These are phyloP conservation scores for Artemia sinica DNA, from an alignment of 2,888 invertebrate genomes.

Conservation along the genomic window DNA sequence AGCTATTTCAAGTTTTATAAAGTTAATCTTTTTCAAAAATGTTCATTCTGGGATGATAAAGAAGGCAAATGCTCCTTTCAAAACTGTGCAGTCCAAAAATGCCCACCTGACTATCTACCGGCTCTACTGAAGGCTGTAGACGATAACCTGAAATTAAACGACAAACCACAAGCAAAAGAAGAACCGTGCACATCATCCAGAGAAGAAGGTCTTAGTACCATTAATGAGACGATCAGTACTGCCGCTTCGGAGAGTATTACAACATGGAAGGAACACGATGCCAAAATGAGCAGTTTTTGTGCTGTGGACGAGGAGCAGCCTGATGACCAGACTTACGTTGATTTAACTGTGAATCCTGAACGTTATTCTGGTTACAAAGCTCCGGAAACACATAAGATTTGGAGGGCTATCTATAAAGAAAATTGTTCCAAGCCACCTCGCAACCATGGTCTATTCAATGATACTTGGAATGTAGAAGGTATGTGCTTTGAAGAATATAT, in stretches of 20 bases:
- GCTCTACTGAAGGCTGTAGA: conserved; percentile 49
- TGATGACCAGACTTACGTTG: conserved; percentile 68
- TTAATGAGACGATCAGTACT: conserved; percentile 75
- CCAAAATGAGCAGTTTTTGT: conserved; percentile 84
- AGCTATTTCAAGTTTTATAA: conserved; percentile 89
- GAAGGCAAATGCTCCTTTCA: conserved; percentile 78
- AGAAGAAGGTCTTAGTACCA: conserved; percentile 53
- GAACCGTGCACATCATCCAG: conserved; percentile 44
- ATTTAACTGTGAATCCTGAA: conserved; percentile 86
- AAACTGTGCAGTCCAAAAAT: conserved; percentile 76
- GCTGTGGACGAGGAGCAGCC: conserved; percentile 51
- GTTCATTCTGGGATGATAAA: conserved; percentile 81
- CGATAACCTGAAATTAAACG: too few species aligned
- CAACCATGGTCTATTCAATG: conserved; percentile 35
- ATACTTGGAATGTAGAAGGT: conserved; percentile 36
- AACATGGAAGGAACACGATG: conserved; percentile 81
- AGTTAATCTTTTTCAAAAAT: conserved; percentile 47
- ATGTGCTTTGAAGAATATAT: conserved; percentile 91
- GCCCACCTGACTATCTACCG: conserved; percentile 65
- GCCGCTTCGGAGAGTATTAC: conserved; percentile 71
- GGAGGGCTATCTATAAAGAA: conserved; percentile 92
- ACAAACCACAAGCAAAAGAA: conserved; percentile 26
- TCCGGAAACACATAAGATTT: conserved; percentile 78
- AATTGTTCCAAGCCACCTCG: conserved; percentile 66
- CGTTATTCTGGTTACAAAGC: conserved; percentile 93